These are phyloP conservation scores for Chlamydotis undulata DNA, from an alignment of 2,113 vertebrate species.

Conservation along the genomic window DNA sequence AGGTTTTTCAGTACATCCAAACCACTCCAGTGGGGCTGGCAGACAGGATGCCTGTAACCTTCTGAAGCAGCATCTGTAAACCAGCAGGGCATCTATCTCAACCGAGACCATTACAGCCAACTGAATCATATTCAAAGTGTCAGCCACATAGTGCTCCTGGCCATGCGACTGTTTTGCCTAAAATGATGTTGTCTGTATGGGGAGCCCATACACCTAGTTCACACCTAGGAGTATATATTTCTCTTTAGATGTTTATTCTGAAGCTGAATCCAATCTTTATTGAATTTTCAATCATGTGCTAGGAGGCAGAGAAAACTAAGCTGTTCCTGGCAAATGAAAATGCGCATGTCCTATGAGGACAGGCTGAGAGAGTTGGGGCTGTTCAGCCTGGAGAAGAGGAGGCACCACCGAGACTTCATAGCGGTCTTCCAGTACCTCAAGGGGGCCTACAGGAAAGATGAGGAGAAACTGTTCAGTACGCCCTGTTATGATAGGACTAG, in stretches of 20 bases:
- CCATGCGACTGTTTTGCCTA: background rate
- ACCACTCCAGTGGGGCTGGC: background rate
- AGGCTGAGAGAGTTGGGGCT: too few species aligned
- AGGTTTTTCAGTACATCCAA: background rate
- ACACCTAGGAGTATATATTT: background rate
- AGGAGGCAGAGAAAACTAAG: background rate
- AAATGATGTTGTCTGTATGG: fast-evolving
- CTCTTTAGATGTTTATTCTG: background rate
- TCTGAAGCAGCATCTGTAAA: background rate
- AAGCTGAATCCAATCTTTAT: background rate
- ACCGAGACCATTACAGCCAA: background rate
- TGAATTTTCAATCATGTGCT: background rate
- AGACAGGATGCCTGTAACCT: background rate
- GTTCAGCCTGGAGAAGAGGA: too few species aligned
- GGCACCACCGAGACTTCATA: too few species aligned
- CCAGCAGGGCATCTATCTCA: background rate
- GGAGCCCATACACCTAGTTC: background rate
- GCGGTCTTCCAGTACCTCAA: too few species aligned
- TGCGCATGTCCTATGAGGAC: too few species aligned
- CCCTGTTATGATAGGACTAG: too few species aligned
- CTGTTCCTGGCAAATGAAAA: background rate
- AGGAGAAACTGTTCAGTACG: too few species aligned
- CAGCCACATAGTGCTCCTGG: background rate
- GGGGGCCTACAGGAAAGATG: too few species aligned
- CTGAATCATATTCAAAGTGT: background rate